Base-by-base conservation (phyloP, 2,888 invertebrate genomes). In the Andrena dorsata region DNA sequence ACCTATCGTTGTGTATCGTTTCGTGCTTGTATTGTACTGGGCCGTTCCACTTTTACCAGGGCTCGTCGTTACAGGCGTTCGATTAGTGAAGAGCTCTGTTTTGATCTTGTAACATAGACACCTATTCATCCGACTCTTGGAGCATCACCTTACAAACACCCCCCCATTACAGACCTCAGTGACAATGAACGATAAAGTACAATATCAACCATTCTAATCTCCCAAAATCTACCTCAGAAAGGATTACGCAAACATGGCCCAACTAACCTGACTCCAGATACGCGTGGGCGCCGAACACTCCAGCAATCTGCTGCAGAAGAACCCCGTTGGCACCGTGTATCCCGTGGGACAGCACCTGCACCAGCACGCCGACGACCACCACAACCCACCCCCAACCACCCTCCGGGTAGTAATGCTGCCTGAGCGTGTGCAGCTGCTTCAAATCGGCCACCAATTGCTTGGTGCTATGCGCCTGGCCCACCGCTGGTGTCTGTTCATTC, bases 371-470 rank as follows among this genome's bases (percentile, higher is more conserved):
- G 32, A 96, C 97, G 23, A 95, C 94, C 1, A 97, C 95, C 70
- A 98, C 96, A 71, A 97, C 95, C 97, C 97, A 98, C 6, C 98
- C 98, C 97, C 97, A 98, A 0, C 97, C 97, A 7, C 97, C 97
- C 94, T 98, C 98, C 47, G 97, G 97, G 94, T 97, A 98, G 94
- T 97, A 97, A 92, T 98, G 97, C 90, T 97, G 96, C 86, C 96
- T 96, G 86, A 96, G 95, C 8, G 96, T 96, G 75, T 96, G 95
- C 88, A 96, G 94, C 89, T 95, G 95, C 72, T 95, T 93, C 65
- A 95, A 91, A 91, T 95, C 95, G 41, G 95, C 94, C 20, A 95
- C 95, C 61, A 95, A 93, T 82, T 95, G 94, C 6, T 76, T 84
- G 5, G 87, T 63, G 7, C 26, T 74, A 13, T 77, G 83, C n/a